Percentiles rank a stretch among this genome's conserved stretches.
These are phyloP conservation scores for Agrochola circellaris DNA, from an alignment of 2,888 invertebrate genomes.

Conservation along the genomic window DNA sequence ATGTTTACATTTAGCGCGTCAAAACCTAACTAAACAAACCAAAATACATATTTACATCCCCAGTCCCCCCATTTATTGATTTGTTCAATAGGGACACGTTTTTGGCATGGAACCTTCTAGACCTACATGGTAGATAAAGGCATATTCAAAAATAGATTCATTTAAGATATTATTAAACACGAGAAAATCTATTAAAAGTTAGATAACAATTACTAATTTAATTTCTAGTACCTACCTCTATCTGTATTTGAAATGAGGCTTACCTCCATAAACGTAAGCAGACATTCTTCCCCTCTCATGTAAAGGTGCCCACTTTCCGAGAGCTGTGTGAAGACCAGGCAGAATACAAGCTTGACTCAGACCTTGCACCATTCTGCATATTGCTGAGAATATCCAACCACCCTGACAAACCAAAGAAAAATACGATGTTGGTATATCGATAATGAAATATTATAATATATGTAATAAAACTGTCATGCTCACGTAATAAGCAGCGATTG, in stretches of 20 bases:
- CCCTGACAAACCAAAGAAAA: slow-evolving; percentile 74
- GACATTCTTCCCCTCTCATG: slow-evolving; percentile 92
- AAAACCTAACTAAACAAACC: not conserved
- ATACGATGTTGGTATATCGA: not conserved
- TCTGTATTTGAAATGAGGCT: not conserved
- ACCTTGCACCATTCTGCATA: slow-evolving; percentile 92
- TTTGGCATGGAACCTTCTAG: not conserved
- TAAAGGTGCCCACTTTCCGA: slow-evolving; percentile 93
- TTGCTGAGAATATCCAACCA: slow-evolving; percentile 90
- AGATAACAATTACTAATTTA: too few relatives aligned
- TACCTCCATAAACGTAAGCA: slow-evolving; percentile 86
- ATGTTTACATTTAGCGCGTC: too few relatives aligned
- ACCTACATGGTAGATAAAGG: not conserved
- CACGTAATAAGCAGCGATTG: slow-evolving; percentile 91
- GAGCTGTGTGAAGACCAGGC: slow-evolving; percentile 92
- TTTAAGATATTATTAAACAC: not conserved
- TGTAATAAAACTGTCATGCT: slow-evolving; percentile 59
- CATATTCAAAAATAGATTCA: too few relatives aligned
- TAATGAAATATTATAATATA: not conserved
- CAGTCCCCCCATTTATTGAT: not conserved
- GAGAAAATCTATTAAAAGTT: too few relatives aligned
- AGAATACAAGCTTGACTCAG: slow-evolving; percentile 92
- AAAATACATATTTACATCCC: not conserved
- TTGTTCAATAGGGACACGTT: not conserved
- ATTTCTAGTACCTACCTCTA: not conserved